Evolutionary conservation across 2,113 vertebrate genomes (phyloP), one percentile per base, ranked within the genome.

Genomic region (Cyprinodon tularosa): DNA sequence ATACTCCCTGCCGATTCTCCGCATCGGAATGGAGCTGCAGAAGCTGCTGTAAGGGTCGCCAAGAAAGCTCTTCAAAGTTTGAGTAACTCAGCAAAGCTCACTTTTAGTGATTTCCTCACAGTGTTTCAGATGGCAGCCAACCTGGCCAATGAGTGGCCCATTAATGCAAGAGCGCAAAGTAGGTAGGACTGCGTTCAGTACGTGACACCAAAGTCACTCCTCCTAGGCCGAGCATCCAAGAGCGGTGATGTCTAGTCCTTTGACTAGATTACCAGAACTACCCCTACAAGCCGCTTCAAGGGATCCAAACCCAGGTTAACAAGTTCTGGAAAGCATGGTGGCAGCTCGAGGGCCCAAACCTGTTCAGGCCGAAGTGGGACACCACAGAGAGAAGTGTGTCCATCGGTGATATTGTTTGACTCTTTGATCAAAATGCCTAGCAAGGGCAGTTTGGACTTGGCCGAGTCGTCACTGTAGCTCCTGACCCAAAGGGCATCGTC

Each of bases 321-420:
- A 29, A 0, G 4, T 62, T 62, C 10, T 36, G 22, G 60, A 62
- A 29, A 1, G 29, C 29, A n/a, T 29, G 1, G 29, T 29, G 1
- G 29, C 29, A 1, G 29, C 29, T 29, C 1, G 29, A 1, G 29
- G 29, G 29, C 29, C 29, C 29, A 29, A 29, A 1, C 29, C 1
- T 29, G 1, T 29, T 29, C 29, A 1, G 29, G 29, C 29, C 29
- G 29, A 29, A 1, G 1, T 29, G 29, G 29, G 29, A 1, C 29
- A 1, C 29, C 29, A 1, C 29, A 1, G 29, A 1, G 29, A 1
- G 29, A 1, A 1, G 1, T 29, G 1, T 29, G 1, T 29, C 29
- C 29, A 12, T 36, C 17, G 22, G 60, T 7, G 60, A 62, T 36
- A 36, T 62, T 11, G 22, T 62, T 12, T 62, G 60, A 29, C 11